Conservation (phyloP, 1,140 invertebrate genomes). For the Pollicipes pollicipes region DNA sequence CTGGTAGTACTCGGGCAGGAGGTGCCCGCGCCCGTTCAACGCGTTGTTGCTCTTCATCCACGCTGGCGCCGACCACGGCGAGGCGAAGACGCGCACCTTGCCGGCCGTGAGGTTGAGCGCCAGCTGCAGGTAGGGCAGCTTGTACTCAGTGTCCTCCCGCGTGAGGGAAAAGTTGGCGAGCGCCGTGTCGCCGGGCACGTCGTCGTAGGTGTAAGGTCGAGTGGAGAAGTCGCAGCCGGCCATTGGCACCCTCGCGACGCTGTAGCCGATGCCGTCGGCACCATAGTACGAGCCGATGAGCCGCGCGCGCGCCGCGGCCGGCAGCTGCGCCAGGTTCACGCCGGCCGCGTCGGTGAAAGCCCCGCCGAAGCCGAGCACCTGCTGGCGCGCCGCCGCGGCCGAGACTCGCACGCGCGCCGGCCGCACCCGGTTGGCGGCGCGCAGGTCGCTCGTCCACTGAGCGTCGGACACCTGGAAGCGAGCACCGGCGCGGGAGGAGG, state of each 20-base stretch:
- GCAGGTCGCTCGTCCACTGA: neutral
- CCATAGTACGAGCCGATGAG: conserved; percentile 30
- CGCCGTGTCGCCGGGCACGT: conserved; percentile 23
- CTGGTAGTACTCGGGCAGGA: conserved; percentile 25
- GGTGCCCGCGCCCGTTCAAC: conserved; percentile 13
- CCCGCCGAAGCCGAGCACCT: conserved; percentile 57
- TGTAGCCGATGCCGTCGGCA: conserved; percentile 43
- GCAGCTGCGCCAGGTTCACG: conserved; percentile 50
- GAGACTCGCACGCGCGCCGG: neutral
- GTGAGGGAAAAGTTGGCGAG: conserved; percentile 14
- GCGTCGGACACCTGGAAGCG: conserved; percentile 10
- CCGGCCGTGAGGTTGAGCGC: conserved; percentile 29
- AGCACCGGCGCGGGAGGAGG: neutral
- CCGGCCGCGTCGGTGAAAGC: conserved; percentile 68
- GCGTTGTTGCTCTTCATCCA: conserved; percentile 15
- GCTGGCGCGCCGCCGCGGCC: conserved; percentile 19
- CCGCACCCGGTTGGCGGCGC: neutral
- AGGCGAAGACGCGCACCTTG: conserved; percentile 19
- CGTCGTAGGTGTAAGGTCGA: conserved; percentile 48
- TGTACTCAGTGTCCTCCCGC: conserved; percentile 16
- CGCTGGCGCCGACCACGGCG: conserved; percentile 27
- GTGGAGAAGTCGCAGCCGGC: conserved; percentile 65
- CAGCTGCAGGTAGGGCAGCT: conserved; percentile 43
- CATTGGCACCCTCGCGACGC: conserved; percentile 54
- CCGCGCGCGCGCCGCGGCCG: conserved; percentile 34